A percentile compares a stretch with the other conserved stretches of the same genome.
These are phyloP conservation scores for Centropristis striata DNA, from an alignment of 2,113 vertebrate genomes.

Conservation along the genomic window DNA sequence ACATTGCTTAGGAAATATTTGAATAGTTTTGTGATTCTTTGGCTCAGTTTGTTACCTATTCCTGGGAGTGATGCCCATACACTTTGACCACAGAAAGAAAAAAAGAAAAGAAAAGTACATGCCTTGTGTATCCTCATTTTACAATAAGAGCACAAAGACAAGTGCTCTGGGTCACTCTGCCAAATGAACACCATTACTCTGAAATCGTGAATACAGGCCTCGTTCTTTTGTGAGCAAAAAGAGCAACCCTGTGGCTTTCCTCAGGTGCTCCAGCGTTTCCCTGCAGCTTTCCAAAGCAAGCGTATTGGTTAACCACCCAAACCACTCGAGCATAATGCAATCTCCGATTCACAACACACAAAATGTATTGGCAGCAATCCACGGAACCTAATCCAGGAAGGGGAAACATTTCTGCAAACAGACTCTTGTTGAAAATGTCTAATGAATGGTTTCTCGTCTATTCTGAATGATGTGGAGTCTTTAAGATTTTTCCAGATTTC, in stretches of 20 bases:
- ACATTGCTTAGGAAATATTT: constrained; percentile 21
- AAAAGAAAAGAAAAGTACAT: constrained; percentile 34
- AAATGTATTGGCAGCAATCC: constrained; percentile 74
- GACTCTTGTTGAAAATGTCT: constrained; percentile 71
- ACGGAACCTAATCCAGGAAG: constrained; percentile 77
- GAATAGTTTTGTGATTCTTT: constrained; percentile 37
- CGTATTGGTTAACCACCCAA: constrained; percentile 80
- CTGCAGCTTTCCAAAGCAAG: constrained; percentile 74
- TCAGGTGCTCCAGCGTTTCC: constrained; percentile 79
- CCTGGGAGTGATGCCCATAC: constrained; percentile 32
- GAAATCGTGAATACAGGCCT: constrained; percentile 43
- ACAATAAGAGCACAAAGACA: constrained; percentile 55
- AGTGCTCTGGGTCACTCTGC: constrained; percentile 59
- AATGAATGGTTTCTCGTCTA: constrained; percentile 75
- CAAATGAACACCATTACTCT: constrained; percentile 62
- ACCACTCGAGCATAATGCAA: constrained; percentile 79
- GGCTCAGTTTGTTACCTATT: constrained; percentile 48
- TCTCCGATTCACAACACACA: constrained; percentile 77
- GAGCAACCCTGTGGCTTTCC: constrained; percentile 74
- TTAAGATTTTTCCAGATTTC: constrained; percentile 57
- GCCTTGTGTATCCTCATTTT: constrained; percentile 34
- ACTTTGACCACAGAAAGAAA: constrained; percentile 31
- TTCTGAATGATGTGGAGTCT: constrained; percentile 58
- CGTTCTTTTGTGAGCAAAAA: constrained; percentile 52
- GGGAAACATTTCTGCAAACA: constrained; percentile 76